Evolutionary conservation across 2,888 invertebrate genomes (phyloP), one percentile per base, ranked within the genome.

Genomic region (Chaetogeoica ovagalla): DNA sequence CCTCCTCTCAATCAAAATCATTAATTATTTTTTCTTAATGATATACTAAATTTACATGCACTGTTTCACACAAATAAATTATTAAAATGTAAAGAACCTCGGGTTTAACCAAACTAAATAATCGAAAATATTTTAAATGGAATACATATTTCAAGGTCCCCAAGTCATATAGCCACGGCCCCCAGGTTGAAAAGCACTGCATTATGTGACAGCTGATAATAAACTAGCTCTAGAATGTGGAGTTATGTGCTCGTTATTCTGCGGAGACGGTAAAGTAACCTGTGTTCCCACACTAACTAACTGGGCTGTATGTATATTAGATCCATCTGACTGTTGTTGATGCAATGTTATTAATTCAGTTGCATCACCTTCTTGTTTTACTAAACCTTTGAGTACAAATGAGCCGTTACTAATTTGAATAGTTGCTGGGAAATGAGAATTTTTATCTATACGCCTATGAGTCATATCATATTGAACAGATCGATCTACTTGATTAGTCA

Each of bases 251-350:
- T 84, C 81, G 52, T 83, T 83, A 55, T 84, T 83, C 48, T 83
- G 83, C 19, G 83, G 83, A 13, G 82, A 82, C 39, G 84, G 84
- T 48, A 84, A 82, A 52, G 84, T 84, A 73, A 84, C 84, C 69
- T 84, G 84, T 11, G 84, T 84, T n/a, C 84, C 84, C 17, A 84
- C 84, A 81, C 84, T 84, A 30, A 84, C 84, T 79, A 79, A 79
- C 55, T 79, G 79, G 13, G 79, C 71, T 15, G 79, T 23, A 55
- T 79, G 79, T 63, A 79, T 79, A 13, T 63, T 79, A 71, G 79
- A 19, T 39, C 70, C 79, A 55, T 79, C 79, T 65, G 37, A 71
- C 39, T 79, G 77, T 63, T 79, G 77, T 43, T 79, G 79, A 63
- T 79, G 79, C 63, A 79, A 79, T n/a, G 62, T 79, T 55, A 79